Percentiles rank a stretch among this genome's conserved stretches.
Evolutionary conservation across 2,888 invertebrate genomes (phyloP).

Genomic region (Phaonia tiefii): DNA sequence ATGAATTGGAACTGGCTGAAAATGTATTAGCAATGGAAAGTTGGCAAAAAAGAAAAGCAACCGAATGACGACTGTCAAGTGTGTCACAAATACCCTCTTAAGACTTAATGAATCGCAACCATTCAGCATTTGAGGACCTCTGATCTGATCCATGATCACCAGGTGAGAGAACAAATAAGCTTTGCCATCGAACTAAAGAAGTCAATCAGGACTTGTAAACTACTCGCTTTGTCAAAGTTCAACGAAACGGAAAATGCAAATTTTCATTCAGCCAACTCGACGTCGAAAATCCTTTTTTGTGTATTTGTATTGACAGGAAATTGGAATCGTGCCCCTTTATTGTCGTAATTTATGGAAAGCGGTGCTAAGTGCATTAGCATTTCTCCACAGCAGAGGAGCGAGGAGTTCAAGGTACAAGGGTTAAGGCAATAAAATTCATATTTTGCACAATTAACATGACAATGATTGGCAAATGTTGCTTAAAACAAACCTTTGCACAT

Average conservation of each 20-base stretch:
- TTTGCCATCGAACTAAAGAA: constrained; percentile 47
- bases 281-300: constrained; percentile 25
- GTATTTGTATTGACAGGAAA: constrained; percentile 48
- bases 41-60: constrained; percentile 24
- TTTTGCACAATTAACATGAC: constrained; percentile 77
- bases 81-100: constrained; percentile 59
- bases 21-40: constrained; percentile 45
- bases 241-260: constrained; percentile 67
- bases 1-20: constrained; percentile 19
- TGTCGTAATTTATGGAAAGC: constrained; percentile 34
- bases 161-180: constrained; percentile 58
- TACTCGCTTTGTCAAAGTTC: constrained; percentile 51
- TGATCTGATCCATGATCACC: neutral
- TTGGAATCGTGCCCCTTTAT: constrained; percentile 58
- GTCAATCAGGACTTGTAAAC: constrained; percentile 57
- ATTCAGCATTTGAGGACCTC: too few species aligned
- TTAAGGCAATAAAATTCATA: constrained; percentile 76
- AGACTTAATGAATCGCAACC: neutral
- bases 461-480: constrained; percentile 55
- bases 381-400: neutral
- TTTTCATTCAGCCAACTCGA: constrained; percentile 42
- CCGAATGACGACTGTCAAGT: constrained; percentile 39
- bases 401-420: constrained; percentile 20
- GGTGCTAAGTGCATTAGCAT: constrained; percentile 37
- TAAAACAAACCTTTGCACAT: constrained; percentile 52